These are phyloP conservation scores for Philereme transversata DNA, from an alignment of 2,888 invertebrate genomes.

Conservation along the genomic window DNA sequence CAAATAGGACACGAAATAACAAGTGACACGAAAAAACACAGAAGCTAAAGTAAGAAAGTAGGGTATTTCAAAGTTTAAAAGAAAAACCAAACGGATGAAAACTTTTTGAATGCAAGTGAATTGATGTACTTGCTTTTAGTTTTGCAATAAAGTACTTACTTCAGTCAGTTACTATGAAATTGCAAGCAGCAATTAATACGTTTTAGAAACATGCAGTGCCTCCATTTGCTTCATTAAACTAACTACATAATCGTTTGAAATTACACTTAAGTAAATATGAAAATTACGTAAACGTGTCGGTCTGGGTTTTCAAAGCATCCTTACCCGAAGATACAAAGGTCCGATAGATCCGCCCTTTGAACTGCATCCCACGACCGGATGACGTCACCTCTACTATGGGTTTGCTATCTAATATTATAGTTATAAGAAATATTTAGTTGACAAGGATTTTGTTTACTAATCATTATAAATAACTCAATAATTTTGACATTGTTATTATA, in stretches of 20 bases:
- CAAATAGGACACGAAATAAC: too few species aligned
- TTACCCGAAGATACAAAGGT: conserved; percentile 47
- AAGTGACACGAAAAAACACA: too few species aligned
- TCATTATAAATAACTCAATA: too few species aligned
- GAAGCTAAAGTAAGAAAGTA: too few species aligned
- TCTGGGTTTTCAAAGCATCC: conserved; percentile 49
- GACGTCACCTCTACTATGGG: conserved; percentile 41
- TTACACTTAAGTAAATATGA: conserved; percentile 48
- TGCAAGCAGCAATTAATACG: conserved; percentile 7
- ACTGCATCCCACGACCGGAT: conserved; percentile 60
- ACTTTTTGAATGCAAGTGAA: too few species aligned
- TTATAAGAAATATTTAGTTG: too few species aligned
- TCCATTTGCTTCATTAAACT: conserved; percentile 36
- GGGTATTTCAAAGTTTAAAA: too few species aligned
- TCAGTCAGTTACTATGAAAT: not conserved
- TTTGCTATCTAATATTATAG: not conserved
- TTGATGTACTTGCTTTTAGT: too few species aligned
- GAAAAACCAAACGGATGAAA: too few species aligned
- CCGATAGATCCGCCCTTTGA: conserved; percentile 65
- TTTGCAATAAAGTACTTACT: too few species aligned
- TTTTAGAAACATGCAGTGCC: conserved; percentile 19
- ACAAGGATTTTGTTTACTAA: too few species aligned
- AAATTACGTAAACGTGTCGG: conserved; percentile 50
- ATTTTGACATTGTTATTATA: too few species aligned
- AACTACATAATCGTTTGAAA: conserved; percentile 47